phyloP scores from a whole-genome alignment of 35 echinoderm and acorn worm species.

The Chiridota heheva region DNA sequence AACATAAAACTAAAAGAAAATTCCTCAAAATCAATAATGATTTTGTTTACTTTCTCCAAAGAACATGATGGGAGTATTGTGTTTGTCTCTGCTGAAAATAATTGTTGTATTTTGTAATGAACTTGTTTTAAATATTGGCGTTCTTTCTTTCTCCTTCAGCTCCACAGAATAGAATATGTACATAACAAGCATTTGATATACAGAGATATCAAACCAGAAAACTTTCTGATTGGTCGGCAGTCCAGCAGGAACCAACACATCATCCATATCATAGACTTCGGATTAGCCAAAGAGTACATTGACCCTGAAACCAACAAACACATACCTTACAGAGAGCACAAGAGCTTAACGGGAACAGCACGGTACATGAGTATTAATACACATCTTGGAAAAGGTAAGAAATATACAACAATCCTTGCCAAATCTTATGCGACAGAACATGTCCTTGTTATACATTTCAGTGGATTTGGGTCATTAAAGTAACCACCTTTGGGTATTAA shows the following conservation, averaged over 20 bases:
- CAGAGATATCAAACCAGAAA: slow-evolving; percentile 98
- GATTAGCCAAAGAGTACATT: slow-evolving; percentile 99
- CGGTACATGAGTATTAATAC: slow-evolving; percentile 99
- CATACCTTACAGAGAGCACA: slow-evolving; percentile 99
- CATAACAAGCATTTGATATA: slow-evolving; percentile 99
- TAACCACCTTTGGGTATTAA: too few species aligned
- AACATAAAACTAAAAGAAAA: too few species aligned
- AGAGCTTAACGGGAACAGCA: slow-evolving; percentile 99
- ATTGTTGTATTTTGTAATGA: too few species aligned
- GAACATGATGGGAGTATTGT: too few species aligned
- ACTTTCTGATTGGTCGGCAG: slow-evolving; percentile 95
- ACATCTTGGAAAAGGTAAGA: slow-evolving; percentile 98
- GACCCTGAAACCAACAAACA: slow-evolving; percentile 99
- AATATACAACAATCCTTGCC: background rate
- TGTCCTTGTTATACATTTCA: background rate
- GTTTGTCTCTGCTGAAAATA: too few species aligned
- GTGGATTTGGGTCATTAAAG: too few species aligned
- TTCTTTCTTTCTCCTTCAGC: slow-evolving; percentile 57
- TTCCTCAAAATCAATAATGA: too few species aligned
- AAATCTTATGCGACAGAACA: background rate
- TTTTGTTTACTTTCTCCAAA: too few species aligned
- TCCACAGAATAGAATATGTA: slow-evolving; percentile 99
- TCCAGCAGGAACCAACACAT: slow-evolving; percentile 77
- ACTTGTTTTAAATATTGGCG: background rate
- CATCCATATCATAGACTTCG: slow-evolving; percentile 98